These are phyloP conservation scores for Omphaloscelis lunosa DNA, from an alignment of 2,888 invertebrate species.

Conservation along the genomic window DNA sequence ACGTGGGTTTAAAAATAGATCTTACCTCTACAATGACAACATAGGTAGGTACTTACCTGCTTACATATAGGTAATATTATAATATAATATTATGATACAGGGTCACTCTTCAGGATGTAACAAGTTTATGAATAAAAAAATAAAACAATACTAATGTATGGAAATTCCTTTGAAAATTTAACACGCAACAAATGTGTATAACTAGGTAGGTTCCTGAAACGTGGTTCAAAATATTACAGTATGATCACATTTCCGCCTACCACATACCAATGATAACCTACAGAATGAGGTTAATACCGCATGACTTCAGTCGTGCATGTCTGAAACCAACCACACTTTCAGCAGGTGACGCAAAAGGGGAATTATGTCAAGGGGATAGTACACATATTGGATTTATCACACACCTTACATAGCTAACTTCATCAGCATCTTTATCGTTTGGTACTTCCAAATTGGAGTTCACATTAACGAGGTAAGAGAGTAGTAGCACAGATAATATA, in stretches of 20 bases:
- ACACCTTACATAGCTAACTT: neutral
- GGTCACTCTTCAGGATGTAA: neutral
- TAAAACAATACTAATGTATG: neutral
- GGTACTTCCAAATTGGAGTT: neutral
- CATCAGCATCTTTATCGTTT: neutral
- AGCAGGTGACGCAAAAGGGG: neutral
- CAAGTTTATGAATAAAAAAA: neutral
- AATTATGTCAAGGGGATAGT: neutral
- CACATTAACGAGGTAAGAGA: neutral
- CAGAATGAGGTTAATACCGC: neutral
- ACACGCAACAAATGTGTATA: neutral
- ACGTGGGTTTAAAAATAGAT: neutral
- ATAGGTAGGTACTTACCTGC: neutral
- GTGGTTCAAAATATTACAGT: neutral
- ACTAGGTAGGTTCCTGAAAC: too few species aligned
- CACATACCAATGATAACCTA: conserved; percentile 6
- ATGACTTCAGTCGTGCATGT: neutral
- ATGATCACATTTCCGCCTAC: neutral
- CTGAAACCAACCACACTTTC: neutral
- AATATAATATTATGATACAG: neutral
- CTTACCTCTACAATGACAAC: neutral
- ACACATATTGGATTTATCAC: neutral
- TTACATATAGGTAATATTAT: neutral
- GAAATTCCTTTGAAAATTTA: neutral
- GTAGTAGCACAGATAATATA: too few species aligned